These are phyloP conservation scores for Gulo gulo DNA, from an alignment of 2,113 vertebrate species.

Conservation along the genomic window DNA sequence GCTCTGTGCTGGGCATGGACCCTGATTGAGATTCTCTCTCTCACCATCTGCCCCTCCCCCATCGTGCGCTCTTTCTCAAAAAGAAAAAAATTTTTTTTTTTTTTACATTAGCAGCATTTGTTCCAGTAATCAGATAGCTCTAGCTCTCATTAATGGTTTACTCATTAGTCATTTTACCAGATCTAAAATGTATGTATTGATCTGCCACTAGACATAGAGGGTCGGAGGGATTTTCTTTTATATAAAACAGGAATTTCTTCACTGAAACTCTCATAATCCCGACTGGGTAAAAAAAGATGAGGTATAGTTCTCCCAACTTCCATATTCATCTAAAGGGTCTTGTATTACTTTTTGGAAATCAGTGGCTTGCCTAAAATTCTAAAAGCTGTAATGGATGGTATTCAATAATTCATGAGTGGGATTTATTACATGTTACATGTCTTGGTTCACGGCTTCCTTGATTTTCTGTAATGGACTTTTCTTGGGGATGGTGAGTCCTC, in stretches of 20 bases:
- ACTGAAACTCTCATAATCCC: background rate
- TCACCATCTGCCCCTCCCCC: no score
- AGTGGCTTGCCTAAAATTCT: constrained; percentile 30
- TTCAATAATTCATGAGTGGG: constrained; percentile 29
- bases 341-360: background rate
- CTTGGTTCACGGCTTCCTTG: background rate
- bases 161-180: background rate
- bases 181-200: background rate
- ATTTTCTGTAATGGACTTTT: constrained; percentile 28
- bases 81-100: no score
- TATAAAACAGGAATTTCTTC: background rate
- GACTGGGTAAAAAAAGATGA: background rate
- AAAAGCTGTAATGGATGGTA: background rate
- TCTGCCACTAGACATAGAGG: background rate
- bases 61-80: background rate
- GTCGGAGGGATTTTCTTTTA: background rate
- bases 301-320: background rate
- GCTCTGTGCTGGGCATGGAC: background rate
- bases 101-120: background rate
- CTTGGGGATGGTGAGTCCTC: background rate
- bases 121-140: background rate
- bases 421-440: background rate
- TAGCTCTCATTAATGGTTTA: background rate
- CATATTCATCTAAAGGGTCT: background rate
- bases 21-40: background rate